These are phyloP conservation scores for Heliconius ethilla DNA, from an alignment of 2,888 invertebrate species.

Conservation along the genomic window DNA sequence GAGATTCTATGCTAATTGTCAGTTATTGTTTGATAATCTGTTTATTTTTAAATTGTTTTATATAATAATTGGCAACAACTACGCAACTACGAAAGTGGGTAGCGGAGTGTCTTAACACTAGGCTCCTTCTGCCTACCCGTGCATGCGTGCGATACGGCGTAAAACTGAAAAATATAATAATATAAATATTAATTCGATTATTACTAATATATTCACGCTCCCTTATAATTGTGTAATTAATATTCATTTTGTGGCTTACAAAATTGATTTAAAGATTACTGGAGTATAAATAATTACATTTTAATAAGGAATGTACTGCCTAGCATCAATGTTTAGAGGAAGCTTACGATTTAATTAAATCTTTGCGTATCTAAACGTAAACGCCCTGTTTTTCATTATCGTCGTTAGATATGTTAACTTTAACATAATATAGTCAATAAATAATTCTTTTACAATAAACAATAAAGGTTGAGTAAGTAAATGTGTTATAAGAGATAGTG, in stretches of 20 bases:
- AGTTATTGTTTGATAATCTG: neutral
- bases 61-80: neutral
- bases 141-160: no score
- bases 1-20: neutral
- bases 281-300: conserved; percentile 5
- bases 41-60: neutral
- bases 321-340: neutral
- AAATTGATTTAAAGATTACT: conserved; percentile 10
- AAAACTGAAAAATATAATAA: neutral
- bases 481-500: no score
- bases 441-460: neutral
- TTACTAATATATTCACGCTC: neutral
- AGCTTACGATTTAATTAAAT: conserved; percentile 27
- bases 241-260: neutral
- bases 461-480: neutral
- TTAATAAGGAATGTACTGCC: conserved; percentile 9
- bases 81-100: no score
- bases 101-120: no score
- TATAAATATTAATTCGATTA: neutral
- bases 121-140: no score
- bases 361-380: conserved; percentile 24
- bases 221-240: neutral
- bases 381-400: neutral
- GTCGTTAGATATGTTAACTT: neutral
- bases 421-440: neutral